These are phyloP conservation scores for Taenioides sp. DNA, from an alignment of 2,797 vertebrate genomes.

Conservation along the genomic window DNA sequence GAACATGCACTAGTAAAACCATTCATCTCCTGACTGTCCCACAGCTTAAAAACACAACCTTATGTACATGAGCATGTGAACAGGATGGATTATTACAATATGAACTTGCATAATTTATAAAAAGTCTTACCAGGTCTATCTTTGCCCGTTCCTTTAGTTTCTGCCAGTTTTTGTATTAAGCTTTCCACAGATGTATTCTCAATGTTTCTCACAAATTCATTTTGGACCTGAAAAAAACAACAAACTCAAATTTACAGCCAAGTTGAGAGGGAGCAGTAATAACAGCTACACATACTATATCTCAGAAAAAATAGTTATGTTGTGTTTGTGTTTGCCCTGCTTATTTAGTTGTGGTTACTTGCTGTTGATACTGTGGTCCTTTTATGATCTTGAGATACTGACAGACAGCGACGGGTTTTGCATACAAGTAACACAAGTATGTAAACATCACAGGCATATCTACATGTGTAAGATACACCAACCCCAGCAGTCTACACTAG, in stretches of 20 bases:
- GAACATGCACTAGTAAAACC: not conserved
- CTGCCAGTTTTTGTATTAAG: slow-evolving; percentile 92
- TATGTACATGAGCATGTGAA: not conserved
- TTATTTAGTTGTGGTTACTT: slow-evolving; percentile 16
- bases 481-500: slow-evolving; percentile 70
- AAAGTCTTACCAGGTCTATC: slow-evolving; percentile 89
- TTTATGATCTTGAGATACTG: slow-evolving; percentile 65
- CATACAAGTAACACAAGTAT: slow-evolving; percentile 40
- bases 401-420: slow-evolving; percentile 46
- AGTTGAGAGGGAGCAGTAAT: too few relatives aligned
- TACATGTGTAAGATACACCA: slow-evolving; percentile 19
- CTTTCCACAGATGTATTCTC: slow-evolving; percentile 94
- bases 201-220: slow-evolving; percentile 94
- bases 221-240: slow-evolving; percentile 82
- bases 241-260: not conserved
- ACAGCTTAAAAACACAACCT: not conserved
- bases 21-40: not conserved
- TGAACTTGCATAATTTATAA: not conserved
- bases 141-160: slow-evolving; percentile 95
- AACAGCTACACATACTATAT: too few relatives aligned
- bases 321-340: too few relatives aligned
- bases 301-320: too few relatives aligned
- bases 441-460: slow-evolving; percentile 41
- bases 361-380: slow-evolving; percentile 31
- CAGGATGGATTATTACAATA: not conserved